Conservation (phyloP, 1,140 invertebrate species). For the Drosophila mojavensis region DNA sequence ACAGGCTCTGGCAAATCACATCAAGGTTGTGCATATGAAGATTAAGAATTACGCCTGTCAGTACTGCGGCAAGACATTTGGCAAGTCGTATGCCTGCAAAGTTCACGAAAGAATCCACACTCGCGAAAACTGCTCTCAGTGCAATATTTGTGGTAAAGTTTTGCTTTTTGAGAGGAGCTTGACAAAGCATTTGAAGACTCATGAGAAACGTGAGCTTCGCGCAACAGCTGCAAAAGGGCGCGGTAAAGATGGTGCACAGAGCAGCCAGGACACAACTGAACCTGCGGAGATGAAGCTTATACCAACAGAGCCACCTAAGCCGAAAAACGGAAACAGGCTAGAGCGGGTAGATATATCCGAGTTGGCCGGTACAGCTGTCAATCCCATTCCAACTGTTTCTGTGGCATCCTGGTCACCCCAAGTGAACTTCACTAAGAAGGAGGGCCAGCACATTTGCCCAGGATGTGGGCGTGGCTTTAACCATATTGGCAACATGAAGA, state of each 20-base stretch:
- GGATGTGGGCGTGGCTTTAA: slow-evolving; percentile 79
- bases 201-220: slow-evolving; percentile 70
- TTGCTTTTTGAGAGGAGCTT: slow-evolving; percentile 73
- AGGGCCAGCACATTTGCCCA: slow-evolving; percentile 77
- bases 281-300: slow-evolving; percentile 11
- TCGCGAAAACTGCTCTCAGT: slow-evolving; percentile 84
- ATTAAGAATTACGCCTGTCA: slow-evolving; percentile 79
- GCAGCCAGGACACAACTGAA: slow-evolving; percentile 22
- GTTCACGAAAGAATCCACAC: slow-evolving; percentile 77
- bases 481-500: slow-evolving; percentile 76
- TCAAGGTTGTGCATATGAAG: slow-evolving; percentile 80
- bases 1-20: slow-evolving; percentile 73
- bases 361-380: slow-evolving; percentile 73
- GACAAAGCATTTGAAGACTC: slow-evolving; percentile 73
- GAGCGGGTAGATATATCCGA: slow-evolving; percentile 75
- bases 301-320: slow-evolving; percentile 30
- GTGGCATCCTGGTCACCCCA: slow-evolving; percentile 77
- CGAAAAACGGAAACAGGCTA: slow-evolving; percentile 51
- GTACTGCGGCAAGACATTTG: slow-evolving; percentile 79
- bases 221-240: slow-evolving; percentile 40
- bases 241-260: background rate
- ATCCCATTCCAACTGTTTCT: slow-evolving; percentile 77
- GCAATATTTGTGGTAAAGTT: slow-evolving; percentile 77
- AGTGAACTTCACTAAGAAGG: slow-evolving; percentile 79
- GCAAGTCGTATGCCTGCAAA: slow-evolving; percentile 76